These are phyloP conservation scores for Diglossa cyanea DNA, from an alignment of 2,797 vertebrate genomes.

Conservation along the genomic window DNA sequence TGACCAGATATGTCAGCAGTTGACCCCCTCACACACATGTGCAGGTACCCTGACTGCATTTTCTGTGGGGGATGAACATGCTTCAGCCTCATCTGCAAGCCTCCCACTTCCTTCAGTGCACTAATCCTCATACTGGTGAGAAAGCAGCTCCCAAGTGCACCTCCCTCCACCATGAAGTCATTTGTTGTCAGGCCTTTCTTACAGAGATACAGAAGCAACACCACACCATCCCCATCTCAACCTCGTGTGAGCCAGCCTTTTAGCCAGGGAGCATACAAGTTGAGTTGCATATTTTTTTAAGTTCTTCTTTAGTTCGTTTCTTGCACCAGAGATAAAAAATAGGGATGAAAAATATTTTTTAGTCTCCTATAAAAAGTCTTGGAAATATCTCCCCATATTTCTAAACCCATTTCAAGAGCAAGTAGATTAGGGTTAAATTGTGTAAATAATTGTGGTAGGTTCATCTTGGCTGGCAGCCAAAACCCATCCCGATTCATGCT, in stretches of 20 bases:
- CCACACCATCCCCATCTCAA: background rate
- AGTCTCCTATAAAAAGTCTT: background rate
- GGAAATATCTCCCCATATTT: background rate
- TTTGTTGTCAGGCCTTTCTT: background rate
- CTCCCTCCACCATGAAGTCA: accelerated
- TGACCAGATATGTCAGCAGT: background rate
- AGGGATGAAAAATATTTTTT: background rate
- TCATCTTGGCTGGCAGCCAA: background rate
- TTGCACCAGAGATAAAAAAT: background rate
- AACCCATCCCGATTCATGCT: background rate
- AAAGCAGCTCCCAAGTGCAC: background rate
- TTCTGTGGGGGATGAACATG: background rate
- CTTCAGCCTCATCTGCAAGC: background rate
- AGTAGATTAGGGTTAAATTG: background rate
- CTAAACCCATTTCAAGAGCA: background rate
- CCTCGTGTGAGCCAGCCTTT: background rate
- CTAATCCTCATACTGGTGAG: background rate
- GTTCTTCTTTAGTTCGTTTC: background rate
- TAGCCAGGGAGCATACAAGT: background rate
- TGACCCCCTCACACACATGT: background rate
- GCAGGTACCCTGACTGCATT: background rate
- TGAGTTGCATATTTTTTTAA: background rate
- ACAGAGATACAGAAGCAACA: background rate
- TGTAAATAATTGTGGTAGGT: background rate
- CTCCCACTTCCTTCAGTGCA: background rate